Base-by-base conservation (phyloP, 2,888 invertebrate genomes). In the Cybosia mesomella region DNA sequence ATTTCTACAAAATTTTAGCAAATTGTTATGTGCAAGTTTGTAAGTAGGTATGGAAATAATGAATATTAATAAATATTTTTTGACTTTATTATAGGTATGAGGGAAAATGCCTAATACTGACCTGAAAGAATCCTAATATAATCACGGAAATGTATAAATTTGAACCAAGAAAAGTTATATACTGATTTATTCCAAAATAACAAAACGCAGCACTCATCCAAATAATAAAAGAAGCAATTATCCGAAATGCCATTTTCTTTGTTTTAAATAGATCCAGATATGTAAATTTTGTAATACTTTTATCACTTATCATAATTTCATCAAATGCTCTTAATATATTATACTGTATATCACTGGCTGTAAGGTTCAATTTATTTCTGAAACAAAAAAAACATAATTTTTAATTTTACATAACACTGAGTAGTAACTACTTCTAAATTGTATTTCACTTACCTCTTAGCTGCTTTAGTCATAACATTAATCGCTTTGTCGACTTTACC, bases 141-240 rank as follows among this genome's bases (percentile, higher is more conserved):
- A 83, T 76, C 3, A 88, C 85, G 4, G 84, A 83, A 13, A 88
- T 65, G 61, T 83, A 88, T 8, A 89, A 73, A 80, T 90, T 83
- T 1, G 79, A 68, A 8, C 87, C 86, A 63, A 89, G 76, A 64
- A 87, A 86, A 0, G 86, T 85, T 3, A 87, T 74, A 63, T 88
- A 91, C 62, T 90, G 89, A 71, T 85, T 87, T n/a, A 90, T 86
- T 2, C 90, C 91, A 68, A 84, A 91, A 70, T 80, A 87, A 36
- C 85, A 85, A 5, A 82, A 75, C 32, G 88, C 89, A 22, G 80
- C 73, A 0, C 83, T 71, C 9, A 79, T 77, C 86, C 82, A 73
- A 73, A 83, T 85, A 70, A 89, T 8, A 64, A 82, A 24, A 54
- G 74, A 70, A 72, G 77, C 59, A 70, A 84, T 58, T 0, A 80